Base-by-base conservation (phyloP, 2,113 vertebrate species). In the Hyperoodon ampullatus region DNA sequence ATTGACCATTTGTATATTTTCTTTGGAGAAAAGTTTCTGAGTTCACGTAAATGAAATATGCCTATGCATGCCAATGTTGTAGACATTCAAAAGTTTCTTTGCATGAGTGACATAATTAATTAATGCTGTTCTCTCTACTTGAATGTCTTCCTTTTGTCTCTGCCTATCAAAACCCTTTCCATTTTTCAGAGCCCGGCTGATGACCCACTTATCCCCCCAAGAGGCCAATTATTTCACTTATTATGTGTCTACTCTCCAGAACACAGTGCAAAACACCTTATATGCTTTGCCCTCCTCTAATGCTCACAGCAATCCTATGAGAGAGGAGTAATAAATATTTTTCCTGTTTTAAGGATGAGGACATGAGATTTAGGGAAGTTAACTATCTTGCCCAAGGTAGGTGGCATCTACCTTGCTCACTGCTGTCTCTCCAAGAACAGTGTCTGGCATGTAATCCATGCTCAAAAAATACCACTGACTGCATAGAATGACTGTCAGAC, bases 181-280 rank as follows among this genome's bases (percentile, higher is more conserved):
- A 93, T 75, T 91, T 96, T 92, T 88, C 82, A 96, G 86, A 96
- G 90, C 92, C 16, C 4, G 91, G 82, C 23, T 97, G 97, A 97
- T 96, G 93, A 96, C 66, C 94, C 87, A 96, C 96, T 93, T 96
- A 96, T 95, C 33, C 92, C 81, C 93, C 82, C 82, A 89, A 77
- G 65, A 93, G 82, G 82, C 95, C 97, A 97, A 94, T 97, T 96
- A 97, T 96, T 96, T 95, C 92, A 96, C 91, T 97, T 97, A 88
- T 91, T 81, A 96, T 93, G 72, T 95, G 82, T 91, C 94, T 92
- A n/a, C 60, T 94, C 33, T 82, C 33, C 23, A 85, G 71, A 71
- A 65, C 82, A 96, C 78, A 92, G 61, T 66, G 71, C 39, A 91
- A 89, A 96, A 96, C 39, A 96, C 82, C 61, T 93, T 77, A 70